Conservation (phyloP, 2,888 invertebrate genomes). For the Cheilosia variabilis region DNA sequence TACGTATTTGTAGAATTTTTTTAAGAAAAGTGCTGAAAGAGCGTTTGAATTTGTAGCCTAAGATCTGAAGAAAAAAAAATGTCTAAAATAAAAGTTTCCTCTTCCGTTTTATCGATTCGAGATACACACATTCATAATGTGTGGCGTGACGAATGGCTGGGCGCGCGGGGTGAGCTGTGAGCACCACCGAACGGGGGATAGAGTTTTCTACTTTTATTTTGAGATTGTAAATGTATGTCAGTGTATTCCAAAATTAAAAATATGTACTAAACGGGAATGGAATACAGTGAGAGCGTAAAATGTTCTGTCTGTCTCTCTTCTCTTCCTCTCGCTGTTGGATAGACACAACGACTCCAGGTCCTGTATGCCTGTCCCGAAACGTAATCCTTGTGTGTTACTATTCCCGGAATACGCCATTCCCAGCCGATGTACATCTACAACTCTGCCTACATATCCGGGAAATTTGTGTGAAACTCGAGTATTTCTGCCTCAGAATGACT, state of each 20-base stretch:
- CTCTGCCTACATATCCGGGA: conserved; percentile 35
- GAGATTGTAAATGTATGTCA: conserved; percentile 75
- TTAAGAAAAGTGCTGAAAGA: not conserved
- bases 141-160: conserved; percentile 32
- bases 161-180: conserved; percentile 16
- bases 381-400: conserved; percentile 60
- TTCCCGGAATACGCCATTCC: conserved; percentile 51
- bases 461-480: conserved; percentile 57
- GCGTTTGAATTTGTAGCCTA: not conserved
- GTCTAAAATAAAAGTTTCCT: conserved; percentile 67
- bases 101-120: conserved; percentile 75
- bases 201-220: conserved; percentile 51
- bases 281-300: conserved; percentile 40
- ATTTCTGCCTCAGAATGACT: conserved; percentile 57
- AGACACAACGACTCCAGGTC: conserved; percentile 3
- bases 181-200: conserved; percentile 28
- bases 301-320: conserved; percentile 49
- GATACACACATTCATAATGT: conserved; percentile 74
- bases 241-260: conserved; percentile 57
- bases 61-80: conserved; percentile 29
- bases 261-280: conserved; percentile 47
- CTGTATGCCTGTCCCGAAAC: conserved; percentile 38
- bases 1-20: not conserved
- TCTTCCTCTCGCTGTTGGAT: conserved; percentile 16
- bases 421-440: not conserved